Evolutionary conservation across 2,797 vertebrate species (phyloP), one percentile per base, ranked within the genome.

Genomic region (Allobates femoralis): DNA sequence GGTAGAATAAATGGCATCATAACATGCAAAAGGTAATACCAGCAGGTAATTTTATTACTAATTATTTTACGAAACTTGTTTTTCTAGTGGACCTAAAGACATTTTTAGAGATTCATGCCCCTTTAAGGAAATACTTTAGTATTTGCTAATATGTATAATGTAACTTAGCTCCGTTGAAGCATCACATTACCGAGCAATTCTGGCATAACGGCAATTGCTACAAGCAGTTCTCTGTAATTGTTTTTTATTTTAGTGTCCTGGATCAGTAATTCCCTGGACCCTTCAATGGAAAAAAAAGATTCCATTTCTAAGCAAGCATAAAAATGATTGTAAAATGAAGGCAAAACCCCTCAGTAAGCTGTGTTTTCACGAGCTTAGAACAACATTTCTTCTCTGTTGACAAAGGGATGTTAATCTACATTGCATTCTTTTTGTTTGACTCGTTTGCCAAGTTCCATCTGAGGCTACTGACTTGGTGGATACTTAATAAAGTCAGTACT

Each of bases 321-420:
- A 86, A 85, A 81, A 66, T 30, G 23, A 71, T 81, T 86, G 51
- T 60, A 34, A 85, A 56, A 80, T 34, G 34, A 51, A 71, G 28
- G 60, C 71, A 60, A 58, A 76, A 62, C 32, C 16, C 15, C 41
- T 46, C 64, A 34, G 37, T 58, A 86, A 79, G 19, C 84, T 41
- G 34, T 86, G 56, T 75, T 81, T 81, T 64, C 21, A 37, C 75
- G 41, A 37, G 78, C 67, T 81, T 66, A 64, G 56, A 58, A 74
- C n/a, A 62, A 74, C 32, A 62, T 86, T 62, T 74, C 37, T 81
- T 85, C 66, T 81, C 66, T 86, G 85, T 81, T 81, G 84, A 74
- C 84, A 86, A 81, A 86, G 41, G 51, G 34, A 86, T 75, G 67
- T 81, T 64, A 81, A 86, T 80, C 73, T 80, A n/a, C 41, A 74